These are phyloP conservation scores for Cydia splendana DNA, from an alignment of 1,140 invertebrate species.

Conservation along the genomic window DNA sequence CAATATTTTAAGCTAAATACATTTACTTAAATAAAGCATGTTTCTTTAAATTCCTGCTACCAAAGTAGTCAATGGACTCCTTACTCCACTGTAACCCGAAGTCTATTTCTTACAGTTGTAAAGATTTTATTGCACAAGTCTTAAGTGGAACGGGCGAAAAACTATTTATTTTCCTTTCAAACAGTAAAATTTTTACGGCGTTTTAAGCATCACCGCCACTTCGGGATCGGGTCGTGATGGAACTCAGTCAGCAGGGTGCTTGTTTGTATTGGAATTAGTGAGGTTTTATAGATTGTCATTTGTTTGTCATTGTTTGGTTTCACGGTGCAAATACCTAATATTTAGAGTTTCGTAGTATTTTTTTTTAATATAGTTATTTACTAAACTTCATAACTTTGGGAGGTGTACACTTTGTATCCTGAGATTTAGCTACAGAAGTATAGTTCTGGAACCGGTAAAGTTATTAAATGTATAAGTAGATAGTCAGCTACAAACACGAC, in stretches of 20 bases:
- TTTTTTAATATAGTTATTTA: too few species aligned
- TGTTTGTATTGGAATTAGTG: constrained; percentile 14
- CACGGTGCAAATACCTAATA: neutral
- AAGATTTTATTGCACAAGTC: constrained; percentile 29
- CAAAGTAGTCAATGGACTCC: neutral
- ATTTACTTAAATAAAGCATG: too few species aligned
- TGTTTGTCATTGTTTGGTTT: neutral
- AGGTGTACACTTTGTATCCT: too few species aligned
- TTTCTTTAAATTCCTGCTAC: neutral
- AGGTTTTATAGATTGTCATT: neutral
- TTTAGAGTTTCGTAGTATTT: neutral
- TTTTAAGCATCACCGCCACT: constrained; percentile 25
- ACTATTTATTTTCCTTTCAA: constrained; percentile 31
- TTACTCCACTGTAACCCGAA: constrained; percentile 6
- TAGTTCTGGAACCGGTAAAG: too few species aligned
- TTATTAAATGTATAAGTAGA: too few species aligned
- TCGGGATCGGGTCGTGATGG: constrained; percentile 17
- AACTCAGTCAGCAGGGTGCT: constrained; percentile 9
- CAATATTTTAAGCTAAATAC: too few species aligned
- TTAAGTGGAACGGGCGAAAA: constrained; percentile 31
- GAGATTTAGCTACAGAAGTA: too few species aligned
- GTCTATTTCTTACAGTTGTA: constrained; percentile 33
- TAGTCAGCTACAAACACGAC: too few species aligned
- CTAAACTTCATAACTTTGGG: too few species aligned
- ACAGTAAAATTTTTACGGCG: constrained; percentile 23